Percentiles rank a stretch among this genome's conserved stretches.
Evolutionary conservation across 2,113 vertebrate species (phyloP).

Genomic region (Recurvirostra avosetta): DNA sequence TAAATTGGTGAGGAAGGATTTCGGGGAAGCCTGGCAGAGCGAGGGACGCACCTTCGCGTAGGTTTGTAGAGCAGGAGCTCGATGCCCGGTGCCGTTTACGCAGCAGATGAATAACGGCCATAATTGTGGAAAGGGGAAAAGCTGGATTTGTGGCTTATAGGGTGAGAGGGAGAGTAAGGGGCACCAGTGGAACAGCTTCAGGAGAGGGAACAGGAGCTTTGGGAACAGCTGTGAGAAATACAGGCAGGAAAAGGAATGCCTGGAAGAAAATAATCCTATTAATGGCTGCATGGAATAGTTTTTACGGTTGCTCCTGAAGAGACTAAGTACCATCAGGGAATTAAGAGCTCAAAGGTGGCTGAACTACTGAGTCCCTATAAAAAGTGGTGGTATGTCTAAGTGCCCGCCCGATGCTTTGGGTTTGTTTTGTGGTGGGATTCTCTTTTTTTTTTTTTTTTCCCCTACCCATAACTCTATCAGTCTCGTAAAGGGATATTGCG

Average conservation of each 20-base stretch:
- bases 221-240: background rate
- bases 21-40: background rate
- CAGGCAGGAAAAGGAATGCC: background rate
- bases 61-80: background rate
- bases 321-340: background rate
- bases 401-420: background rate
- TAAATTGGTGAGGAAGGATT: background rate
- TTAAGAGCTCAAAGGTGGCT: conserved; percentile 8
- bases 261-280: background rate
- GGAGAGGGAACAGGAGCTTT: background rate
- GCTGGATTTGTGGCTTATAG: rapidly evolving
- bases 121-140: background rate
- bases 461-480: rapidly evolving
- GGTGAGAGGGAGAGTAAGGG: background rate
- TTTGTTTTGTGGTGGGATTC: background rate
- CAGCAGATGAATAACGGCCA: background rate
- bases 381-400: background rate
- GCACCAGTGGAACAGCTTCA: background rate
- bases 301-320: background rate
- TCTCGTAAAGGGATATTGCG: background rate
- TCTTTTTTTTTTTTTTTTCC: background rate
- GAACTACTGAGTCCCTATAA: conserved; percentile 17
- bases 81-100: background rate
- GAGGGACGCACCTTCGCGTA: rapidly evolving
- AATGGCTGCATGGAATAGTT: background rate